Percentiles rank a stretch among this genome's conserved stretches.
Conservation (phyloP, 2,797 vertebrate genomes). For the Balearica regulorum region DNA sequence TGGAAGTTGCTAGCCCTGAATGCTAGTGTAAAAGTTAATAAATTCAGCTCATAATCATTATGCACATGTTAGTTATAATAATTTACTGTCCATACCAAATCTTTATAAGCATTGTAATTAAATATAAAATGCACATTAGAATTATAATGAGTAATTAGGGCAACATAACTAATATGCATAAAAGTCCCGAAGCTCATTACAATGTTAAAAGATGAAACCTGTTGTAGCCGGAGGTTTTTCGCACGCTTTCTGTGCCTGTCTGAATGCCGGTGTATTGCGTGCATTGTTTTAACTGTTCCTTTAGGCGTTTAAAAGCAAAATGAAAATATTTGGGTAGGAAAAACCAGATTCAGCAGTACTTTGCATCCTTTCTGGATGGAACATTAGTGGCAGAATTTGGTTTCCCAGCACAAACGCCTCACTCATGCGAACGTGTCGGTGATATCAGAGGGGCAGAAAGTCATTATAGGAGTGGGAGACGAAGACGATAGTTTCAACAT, state of each 20-base stretch:
- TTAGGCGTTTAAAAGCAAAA: neutral
- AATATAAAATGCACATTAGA: conserved; percentile 85
- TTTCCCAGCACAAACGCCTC: neutral
- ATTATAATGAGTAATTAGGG: conserved; percentile 81
- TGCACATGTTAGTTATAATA: conserved; percentile 79
- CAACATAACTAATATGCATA: conserved; percentile 76
- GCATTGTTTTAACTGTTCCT: conserved; percentile 11
- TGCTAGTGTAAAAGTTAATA: conserved; percentile 78
- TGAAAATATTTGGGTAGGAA: neutral
- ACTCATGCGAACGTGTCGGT: neutral
- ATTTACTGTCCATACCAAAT: conserved; percentile 82
- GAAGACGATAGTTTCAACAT: neutral
- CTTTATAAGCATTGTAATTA: conserved; percentile 85
- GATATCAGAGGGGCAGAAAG: neutral
- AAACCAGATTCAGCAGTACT: neutral
- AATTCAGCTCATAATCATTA: conserved; percentile 76
- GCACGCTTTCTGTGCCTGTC: neutral
- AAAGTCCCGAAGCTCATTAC: conserved; percentile 78
- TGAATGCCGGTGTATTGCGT: neutral
- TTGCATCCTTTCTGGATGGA: neutral
- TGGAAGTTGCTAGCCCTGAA: conserved; percentile 71
- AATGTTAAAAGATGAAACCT: conserved; percentile 72
- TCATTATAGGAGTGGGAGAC: neutral
- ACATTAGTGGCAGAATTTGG: neutral
- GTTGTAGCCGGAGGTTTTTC: conserved; percentile 29